These are phyloP conservation scores for Tolmerus cingulatus DNA, from an alignment of 2,888 invertebrate species.

Conservation along the genomic window DNA sequence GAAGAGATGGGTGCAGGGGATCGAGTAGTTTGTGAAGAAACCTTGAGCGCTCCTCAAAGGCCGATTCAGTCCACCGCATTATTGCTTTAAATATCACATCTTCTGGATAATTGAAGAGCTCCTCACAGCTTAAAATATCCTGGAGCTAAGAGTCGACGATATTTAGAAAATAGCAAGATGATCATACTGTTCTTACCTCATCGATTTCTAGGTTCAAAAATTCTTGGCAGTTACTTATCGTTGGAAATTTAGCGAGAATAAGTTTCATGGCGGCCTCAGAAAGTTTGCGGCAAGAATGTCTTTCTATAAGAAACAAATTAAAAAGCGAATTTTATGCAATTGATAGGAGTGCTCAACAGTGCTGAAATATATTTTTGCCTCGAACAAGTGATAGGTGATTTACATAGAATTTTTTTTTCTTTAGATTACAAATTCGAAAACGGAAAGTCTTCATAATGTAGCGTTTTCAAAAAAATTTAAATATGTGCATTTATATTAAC, in stretches of 20 bases:
- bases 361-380: not conserved
- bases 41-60: conserved; percentile 49
- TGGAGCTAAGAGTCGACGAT: conserved; percentile 46
- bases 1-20: conserved; percentile 54
- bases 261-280: conserved; percentile 52
- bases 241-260: conserved; percentile 53
- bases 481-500: not conserved
- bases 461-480: not conserved
- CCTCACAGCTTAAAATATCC: conserved; percentile 52
- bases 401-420: not conserved
- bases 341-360: not conserved
- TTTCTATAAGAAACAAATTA: conserved; percentile 49
- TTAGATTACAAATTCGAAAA: not conserved
- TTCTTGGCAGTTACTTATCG: conserved; percentile 53
- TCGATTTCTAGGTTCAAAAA: conserved; percentile 53
- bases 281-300: conserved; percentile 52
- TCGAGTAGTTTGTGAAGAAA: conserved; percentile 51
- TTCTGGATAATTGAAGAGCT: conserved; percentile 54
- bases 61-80: conserved; percentile 53
- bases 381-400: not conserved
- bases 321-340: not conserved
- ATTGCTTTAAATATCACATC: conserved; percentile 53
- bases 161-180: not conserved
- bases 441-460: not conserved
- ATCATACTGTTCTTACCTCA: conserved; percentile 50